phyloP scores from a whole-genome alignment of 2,797 vertebrate genomes.

The Aphelocoma californica region DNA sequence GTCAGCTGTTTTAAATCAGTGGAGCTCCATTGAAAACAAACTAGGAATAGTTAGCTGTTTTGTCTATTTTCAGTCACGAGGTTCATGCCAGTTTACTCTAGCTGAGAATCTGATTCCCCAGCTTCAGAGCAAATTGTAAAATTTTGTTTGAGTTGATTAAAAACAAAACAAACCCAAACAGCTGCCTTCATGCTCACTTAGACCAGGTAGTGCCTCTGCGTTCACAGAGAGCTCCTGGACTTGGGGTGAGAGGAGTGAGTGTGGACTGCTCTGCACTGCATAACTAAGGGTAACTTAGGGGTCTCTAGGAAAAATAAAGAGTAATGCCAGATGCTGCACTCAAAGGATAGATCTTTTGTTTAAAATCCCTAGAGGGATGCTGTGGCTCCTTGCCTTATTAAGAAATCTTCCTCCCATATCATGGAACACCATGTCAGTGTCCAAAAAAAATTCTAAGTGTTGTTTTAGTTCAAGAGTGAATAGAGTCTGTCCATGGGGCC shows the following conservation, averaged over 20 bases:
- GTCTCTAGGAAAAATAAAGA: not conserved
- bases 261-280: not conserved
- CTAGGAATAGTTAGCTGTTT: not conserved
- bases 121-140: not conserved
- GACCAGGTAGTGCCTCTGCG: not conserved
- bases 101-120: not conserved
- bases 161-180: not conserved
- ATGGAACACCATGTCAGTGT: not conserved
- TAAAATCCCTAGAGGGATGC: not conserved
- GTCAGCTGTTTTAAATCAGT: constrained; percentile 61
- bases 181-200: not conserved
- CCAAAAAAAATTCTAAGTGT: not conserved
- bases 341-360: not conserved
- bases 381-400: not conserved
- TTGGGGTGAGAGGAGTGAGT: not conserved
- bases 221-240: not conserved
- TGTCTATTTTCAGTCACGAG: constrained; percentile 43
- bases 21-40: constrained; percentile 45
- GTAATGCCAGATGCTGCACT: not conserved
- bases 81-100: not conserved
- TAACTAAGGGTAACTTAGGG: not conserved
- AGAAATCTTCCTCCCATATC: not conserved
- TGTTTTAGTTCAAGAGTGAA: not conserved
- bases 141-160: not conserved
- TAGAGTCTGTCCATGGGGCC: not conserved